Conservation (phyloP, 2,113 vertebrate genomes). For the Lampris incognitus region DNA sequence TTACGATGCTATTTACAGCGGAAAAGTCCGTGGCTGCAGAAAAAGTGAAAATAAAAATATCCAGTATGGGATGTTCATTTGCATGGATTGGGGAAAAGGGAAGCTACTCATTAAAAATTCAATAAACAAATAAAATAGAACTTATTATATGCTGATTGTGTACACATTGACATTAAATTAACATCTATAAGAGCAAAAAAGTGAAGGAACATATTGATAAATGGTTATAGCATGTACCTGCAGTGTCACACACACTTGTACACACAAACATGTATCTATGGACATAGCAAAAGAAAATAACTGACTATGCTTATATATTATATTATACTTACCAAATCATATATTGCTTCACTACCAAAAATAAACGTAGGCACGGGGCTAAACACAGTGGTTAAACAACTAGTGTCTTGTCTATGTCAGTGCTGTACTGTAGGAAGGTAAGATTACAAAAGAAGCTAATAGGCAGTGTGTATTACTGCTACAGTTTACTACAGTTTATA, state of each 20-base stretch:
- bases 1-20: neutral
- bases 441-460: constrained; percentile 60
- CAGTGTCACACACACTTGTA: no score
- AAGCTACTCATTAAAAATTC: constrained; percentile 29
- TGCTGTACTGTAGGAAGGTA: constrained; percentile 32
- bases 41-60: constrained; percentile 1
- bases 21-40: constrained; percentile 25
- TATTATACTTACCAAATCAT: no score
- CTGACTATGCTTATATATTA: no score
- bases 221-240: no score
- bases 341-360: neutral
- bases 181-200: no score
- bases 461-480: constrained; percentile 61
- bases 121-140: constrained; percentile 26
- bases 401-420: constrained; percentile 61
- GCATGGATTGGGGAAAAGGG: constrained; percentile 43
- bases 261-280: no score
- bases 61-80: constrained; percentile 3
- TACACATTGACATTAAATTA: no score
- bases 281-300: no score
- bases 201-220: no score
- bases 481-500: constrained; percentile 40
- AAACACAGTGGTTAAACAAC: constrained; percentile 54
- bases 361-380: constrained; percentile 6
- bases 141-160: neutral